A percentile compares a stretch with the other conserved stretches of the same genome.
phyloP scores from a whole-genome alignment of 2,888 invertebrate genomes.

The Diploptera punctata region DNA sequence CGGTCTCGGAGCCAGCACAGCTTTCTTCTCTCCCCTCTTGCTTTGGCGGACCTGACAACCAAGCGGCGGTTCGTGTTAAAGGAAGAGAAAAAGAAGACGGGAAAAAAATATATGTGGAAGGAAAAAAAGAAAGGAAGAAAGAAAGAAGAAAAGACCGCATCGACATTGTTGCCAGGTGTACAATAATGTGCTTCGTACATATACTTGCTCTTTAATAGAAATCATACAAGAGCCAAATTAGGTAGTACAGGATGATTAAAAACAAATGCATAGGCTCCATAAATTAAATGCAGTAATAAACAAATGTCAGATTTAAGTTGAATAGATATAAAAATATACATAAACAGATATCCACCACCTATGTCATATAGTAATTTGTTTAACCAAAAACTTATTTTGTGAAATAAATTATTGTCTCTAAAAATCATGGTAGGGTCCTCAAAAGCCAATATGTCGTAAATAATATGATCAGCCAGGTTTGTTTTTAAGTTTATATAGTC shows the following conservation, averaged over 20 bases:
- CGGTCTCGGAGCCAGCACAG: constrained; percentile 27
- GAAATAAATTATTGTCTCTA: too few species aligned
- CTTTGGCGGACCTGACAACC: constrained; percentile 42
- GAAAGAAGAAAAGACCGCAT: constrained; percentile 37
- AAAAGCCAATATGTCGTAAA: too few species aligned
- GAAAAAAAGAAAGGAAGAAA: constrained; percentile 28
- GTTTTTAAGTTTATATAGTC: too few species aligned
- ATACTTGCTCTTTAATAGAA: background rate
- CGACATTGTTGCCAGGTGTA: constrained; percentile 42
- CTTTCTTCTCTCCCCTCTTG: constrained; percentile 31
- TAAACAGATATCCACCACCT: too few species aligned
- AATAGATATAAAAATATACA: too few species aligned
- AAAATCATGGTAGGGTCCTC: too few species aligned
- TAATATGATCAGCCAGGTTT: too few species aligned
- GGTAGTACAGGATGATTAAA: background rate
- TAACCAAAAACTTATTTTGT: too few species aligned
- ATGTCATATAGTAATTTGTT: too few species aligned
- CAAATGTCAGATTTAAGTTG: too few species aligned
- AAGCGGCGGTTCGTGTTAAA: constrained; percentile 40
- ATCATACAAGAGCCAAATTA: background rate
- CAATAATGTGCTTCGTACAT: constrained; percentile 2
- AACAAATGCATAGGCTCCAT: too few species aligned
- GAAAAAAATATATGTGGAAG: constrained; percentile 17
- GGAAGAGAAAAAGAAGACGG: constrained; percentile 32
- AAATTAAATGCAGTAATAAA: too few species aligned